phyloP scores from a whole-genome alignment of 2,113 vertebrate species.

The Cathartes aura region DNA sequence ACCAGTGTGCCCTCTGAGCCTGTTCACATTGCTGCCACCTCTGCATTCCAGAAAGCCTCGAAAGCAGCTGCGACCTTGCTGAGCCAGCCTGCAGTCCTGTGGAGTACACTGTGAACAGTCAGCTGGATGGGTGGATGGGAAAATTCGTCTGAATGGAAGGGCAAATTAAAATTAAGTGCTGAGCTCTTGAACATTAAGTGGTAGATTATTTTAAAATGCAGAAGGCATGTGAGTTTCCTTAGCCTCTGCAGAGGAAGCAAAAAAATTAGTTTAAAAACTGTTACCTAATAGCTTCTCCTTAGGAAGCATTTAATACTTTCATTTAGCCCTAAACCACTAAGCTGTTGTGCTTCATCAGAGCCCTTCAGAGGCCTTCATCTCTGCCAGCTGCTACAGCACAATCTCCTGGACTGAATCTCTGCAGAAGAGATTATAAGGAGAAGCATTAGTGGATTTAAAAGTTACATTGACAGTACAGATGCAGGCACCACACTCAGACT shows the following conservation, averaged over 20 bases:
- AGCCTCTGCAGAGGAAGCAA: not conserved
- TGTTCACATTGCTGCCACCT: not conserved
- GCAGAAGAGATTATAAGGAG: not conserved
- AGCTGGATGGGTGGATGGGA: not conserved
- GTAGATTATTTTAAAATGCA: slow-evolving; percentile 2
- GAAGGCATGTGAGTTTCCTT: not conserved
- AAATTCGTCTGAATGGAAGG: not conserved
- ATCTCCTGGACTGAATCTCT: not conserved
- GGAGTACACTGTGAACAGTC: not conserved
- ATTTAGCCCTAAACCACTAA: slow-evolving; percentile 33
- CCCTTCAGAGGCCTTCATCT: not conserved
- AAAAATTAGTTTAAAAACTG: not conserved
- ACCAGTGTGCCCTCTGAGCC: not conserved
- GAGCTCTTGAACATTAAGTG: not conserved
- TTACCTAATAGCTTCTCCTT: not conserved
- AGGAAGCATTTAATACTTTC: slow-evolving; percentile 8
- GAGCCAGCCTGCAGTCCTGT: not conserved
- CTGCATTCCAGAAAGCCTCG: not conserved
- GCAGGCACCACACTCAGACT: not conserved
- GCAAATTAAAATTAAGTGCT: slow-evolving; percentile 3
- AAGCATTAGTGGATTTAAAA: not conserved
- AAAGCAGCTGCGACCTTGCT: not conserved
- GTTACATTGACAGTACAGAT: not conserved
- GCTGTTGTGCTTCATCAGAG: slow-evolving; percentile 11
- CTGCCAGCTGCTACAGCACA: slow-evolving; percentile 18